Base-by-base conservation (phyloP, 2,797 vertebrate genomes). In the Spea hammondii region DNA sequence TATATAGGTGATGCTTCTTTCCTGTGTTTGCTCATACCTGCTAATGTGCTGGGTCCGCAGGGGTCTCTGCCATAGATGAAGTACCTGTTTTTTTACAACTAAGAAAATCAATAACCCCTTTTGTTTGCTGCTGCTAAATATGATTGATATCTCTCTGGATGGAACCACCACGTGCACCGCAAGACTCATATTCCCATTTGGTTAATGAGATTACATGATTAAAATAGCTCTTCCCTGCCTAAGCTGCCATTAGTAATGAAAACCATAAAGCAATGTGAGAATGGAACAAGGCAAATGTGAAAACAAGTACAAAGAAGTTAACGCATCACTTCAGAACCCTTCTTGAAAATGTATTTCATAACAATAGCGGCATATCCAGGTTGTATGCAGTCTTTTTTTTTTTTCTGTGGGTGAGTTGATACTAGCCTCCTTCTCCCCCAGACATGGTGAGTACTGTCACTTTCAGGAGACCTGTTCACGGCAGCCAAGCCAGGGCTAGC, bases 151-250 rank as follows among this genome's bases (percentile, higher is more conserved):
- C 8, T 48, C 57, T 65, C 50, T 50, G 57, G 44, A 72, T 46
- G 62, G 44, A 65, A 65, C 66, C 0, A 57, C 54, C 14, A n/a
- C n/a, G 8, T 51, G 57, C 64, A 17, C 47, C n/a, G 57, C 51
- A 66, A 49, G 12, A 50, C 4, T 47, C 4, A 32, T 10, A 45
- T 72, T 49, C 12, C 46, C 6, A 5, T n/a, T 72, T 72, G n/a
- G 70, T 17, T 55, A 65, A 65, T 78, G 10, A 59, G 32, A 67
- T 49, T 50, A 59, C 47, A n/a, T 51, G 17, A 59, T 49, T 69
- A 62, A 32, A 54, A 78, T 32, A 66, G 45, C 70, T 57, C n/a
- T 60, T 78, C 13, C 46, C 11, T 11, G 57, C 51, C 66, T 66
- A 46, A 66, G 44, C 53, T 14, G 2, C 51, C 62, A 59, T 72